phyloP scores from a whole-genome alignment of 2,888 invertebrate species.

The Cosmia pyralina region DNA sequence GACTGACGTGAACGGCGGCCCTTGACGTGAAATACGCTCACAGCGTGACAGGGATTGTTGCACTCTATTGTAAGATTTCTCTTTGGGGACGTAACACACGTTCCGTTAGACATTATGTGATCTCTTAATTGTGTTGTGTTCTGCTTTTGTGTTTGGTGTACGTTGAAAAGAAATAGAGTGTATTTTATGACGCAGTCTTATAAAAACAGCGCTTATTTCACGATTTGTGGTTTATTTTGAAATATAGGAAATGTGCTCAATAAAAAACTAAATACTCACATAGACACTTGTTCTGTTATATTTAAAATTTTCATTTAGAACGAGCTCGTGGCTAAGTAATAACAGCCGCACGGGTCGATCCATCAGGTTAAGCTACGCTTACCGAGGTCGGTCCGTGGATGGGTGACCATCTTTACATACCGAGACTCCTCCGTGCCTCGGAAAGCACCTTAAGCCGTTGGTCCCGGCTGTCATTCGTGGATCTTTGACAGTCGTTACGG shows the following conservation, averaged over 20 bases:
- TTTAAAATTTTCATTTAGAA: neutral
- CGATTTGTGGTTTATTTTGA: neutral
- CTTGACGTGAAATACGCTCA: slow-evolving; percentile 78
- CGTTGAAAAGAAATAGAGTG: neutral
- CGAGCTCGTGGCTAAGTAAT: too few species aligned
- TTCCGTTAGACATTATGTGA: slow-evolving; percentile 55
- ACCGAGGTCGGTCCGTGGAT: too few species aligned
- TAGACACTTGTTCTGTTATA: neutral
- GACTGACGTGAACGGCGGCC: slow-evolving; percentile 77
- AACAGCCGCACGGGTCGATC: too few species aligned
- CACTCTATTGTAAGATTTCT: slow-evolving; percentile 73
- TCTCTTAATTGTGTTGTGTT: slow-evolving; percentile 53
- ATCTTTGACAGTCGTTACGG: too few species aligned
- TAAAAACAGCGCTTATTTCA: neutral
- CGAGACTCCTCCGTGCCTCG: too few species aligned
- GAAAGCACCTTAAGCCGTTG: too few species aligned
- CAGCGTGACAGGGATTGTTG: slow-evolving; percentile 78
- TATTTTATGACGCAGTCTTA: neutral
- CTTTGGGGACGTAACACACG: slow-evolving; percentile 54
- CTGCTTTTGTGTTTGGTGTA: slow-evolving; percentile 8
- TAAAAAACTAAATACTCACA: too few species aligned
- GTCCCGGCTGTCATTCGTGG: too few species aligned
- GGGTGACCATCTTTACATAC: too few species aligned
- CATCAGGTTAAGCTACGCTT: too few species aligned
- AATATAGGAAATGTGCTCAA: neutral